Evolutionary conservation across 1,140 invertebrate species (phyloP).

Genomic region (Colletes gigas): DNA sequence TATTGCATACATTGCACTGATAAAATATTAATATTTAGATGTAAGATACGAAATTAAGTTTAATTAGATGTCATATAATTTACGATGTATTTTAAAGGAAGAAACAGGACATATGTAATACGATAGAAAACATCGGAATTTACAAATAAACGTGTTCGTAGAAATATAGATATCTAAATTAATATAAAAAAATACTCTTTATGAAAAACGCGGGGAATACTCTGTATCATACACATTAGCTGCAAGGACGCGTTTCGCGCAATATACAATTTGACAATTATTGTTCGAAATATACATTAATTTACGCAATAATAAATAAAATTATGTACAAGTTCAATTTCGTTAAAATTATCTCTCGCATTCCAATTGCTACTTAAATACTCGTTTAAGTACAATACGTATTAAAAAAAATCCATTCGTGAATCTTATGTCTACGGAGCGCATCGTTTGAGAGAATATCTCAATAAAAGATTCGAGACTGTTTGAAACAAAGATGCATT

Average conservation of each 20-base stretch:
- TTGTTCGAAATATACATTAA: slow-evolving; percentile 55
- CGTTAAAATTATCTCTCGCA: slow-evolving; percentile 15
- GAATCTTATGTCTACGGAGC: background rate
- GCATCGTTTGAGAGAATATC: background rate
- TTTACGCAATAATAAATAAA: slow-evolving; percentile 53
- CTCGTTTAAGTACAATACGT: slow-evolving; percentile 32
- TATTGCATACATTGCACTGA: no score
- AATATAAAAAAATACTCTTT: slow-evolving; percentile 60
- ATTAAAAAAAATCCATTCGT: background rate
- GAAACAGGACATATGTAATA: slow-evolving; percentile 22
- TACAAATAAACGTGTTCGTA: slow-evolving; percentile 55
- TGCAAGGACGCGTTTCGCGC: slow-evolving; percentile 8
- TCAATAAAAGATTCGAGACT: background rate
- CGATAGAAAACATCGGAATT: slow-evolving; percentile 54
- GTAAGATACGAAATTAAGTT: slow-evolving; percentile 1
- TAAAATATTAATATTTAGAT: no score
- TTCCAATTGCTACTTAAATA: slow-evolving; percentile 38
- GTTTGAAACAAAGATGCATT: slow-evolving; percentile 6
- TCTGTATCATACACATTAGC: slow-evolving; percentile 49
- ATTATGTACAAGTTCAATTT: slow-evolving; percentile 54
- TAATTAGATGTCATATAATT: background rate
- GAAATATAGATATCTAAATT: slow-evolving; percentile 57
- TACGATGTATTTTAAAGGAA: slow-evolving; percentile 34
- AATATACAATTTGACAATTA: slow-evolving; percentile 52
- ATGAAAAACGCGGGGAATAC: slow-evolving; percentile 60